phyloP scores from a whole-genome alignment of 2,113 vertebrate genomes.

The Podarcis raffonei region DNA sequence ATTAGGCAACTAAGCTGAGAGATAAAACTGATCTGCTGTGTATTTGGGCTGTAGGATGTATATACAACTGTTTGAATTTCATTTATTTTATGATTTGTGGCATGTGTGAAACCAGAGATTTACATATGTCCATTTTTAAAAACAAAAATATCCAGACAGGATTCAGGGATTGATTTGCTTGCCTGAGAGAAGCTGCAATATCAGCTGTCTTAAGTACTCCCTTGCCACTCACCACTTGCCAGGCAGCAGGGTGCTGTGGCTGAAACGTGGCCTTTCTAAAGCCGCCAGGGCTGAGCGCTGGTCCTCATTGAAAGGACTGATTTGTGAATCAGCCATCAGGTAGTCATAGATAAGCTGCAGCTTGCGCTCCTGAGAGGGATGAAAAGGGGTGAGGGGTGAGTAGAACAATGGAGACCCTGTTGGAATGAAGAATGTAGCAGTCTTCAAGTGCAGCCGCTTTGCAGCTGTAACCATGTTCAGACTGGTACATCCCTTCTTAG shows the following conservation, averaged over 20 bases:
- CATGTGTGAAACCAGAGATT: too few species aligned
- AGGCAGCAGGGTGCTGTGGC: not conserved
- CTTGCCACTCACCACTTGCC: slow-evolving; percentile 1
- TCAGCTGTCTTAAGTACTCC: not conserved
- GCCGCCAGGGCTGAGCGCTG: not conserved
- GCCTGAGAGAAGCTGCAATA: not conserved
- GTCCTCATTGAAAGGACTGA: not conserved
- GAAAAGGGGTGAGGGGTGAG: not conserved
- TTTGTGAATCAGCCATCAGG: slow-evolving; percentile 6
- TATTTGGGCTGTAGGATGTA: not conserved
- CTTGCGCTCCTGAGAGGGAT: slow-evolving; percentile 11
- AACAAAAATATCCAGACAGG: not conserved
- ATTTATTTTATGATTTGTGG: not conserved
- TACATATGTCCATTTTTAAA: too few species aligned
- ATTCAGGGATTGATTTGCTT: not conserved
- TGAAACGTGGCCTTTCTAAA: not conserved
- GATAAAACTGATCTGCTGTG: not conserved
- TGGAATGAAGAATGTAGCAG: not conserved
- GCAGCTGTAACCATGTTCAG: not conserved
- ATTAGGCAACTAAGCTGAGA: not conserved
- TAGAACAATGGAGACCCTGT: not conserved
- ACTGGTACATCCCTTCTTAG: not conserved
- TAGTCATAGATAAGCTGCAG: slow-evolving; percentile 21
- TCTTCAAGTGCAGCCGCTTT: not conserved
- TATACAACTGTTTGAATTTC: not conserved